These are phyloP conservation scores for Cordylochernes scorpioides DNA, from an alignment of 2,888 invertebrate genomes.

Conservation along the genomic window DNA sequence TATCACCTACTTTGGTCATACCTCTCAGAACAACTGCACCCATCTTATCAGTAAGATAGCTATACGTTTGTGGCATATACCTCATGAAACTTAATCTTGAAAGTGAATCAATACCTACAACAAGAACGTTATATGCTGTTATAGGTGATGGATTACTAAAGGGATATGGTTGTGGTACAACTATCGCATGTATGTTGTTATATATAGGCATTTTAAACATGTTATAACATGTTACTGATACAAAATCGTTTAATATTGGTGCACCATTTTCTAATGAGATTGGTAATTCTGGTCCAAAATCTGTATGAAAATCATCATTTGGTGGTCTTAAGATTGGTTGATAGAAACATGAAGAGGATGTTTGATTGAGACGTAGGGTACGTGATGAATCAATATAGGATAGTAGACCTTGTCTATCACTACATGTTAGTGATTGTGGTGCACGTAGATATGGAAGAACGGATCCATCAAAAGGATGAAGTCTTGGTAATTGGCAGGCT, in stretches of 20 bases:
- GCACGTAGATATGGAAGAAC: constrained; percentile 5
- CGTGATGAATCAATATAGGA: constrained; percentile 6
- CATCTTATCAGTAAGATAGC: constrained; percentile 31
- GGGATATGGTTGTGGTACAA: constrained; percentile 1
- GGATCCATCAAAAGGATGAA: constrained; percentile 10
- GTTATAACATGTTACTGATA: constrained; percentile 9
- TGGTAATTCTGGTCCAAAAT: neutral
- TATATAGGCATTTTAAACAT: constrained; percentile 8
- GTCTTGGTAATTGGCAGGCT: constrained; percentile 7
- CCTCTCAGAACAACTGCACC: constrained; percentile 25
- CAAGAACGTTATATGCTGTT: constrained; percentile 20
- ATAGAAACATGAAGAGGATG: neutral
- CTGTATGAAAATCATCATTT: neutral
- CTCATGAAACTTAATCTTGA: constrained; percentile 59
- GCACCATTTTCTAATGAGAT: constrained; percentile 3
- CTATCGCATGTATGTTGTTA: constrained; percentile 8
- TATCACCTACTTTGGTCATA: constrained; percentile 63
- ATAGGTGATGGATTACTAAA: neutral
- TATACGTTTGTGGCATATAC: constrained; percentile 45
- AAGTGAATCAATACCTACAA: constrained; percentile 58
- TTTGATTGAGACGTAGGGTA: constrained; percentile 4
- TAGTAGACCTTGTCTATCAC: constrained; percentile 3
- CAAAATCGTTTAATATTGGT: constrained; percentile 4
- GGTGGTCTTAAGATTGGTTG: neutral
- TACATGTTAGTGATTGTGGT: constrained; percentile 5